A percentile compares a stretch with the other conserved stretches of the same genome.
Evolutionary conservation across 2,113 vertebrate genomes (phyloP).

Genomic region (Phalacrocorax carbo): DNA sequence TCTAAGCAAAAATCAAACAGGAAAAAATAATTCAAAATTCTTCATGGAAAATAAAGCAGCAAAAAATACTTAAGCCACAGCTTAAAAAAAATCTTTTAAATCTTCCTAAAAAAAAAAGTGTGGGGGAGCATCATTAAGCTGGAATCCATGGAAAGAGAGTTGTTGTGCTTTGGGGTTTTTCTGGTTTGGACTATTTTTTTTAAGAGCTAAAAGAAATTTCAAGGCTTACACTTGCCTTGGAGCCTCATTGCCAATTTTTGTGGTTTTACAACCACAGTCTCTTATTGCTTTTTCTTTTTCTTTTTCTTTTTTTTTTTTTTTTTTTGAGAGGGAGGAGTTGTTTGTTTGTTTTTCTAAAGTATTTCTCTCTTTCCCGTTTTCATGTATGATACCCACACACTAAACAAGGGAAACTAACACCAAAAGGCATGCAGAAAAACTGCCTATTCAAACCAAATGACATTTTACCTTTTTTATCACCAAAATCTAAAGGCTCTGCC

Average conservation of each 20-base stretch:
- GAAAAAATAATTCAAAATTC: neutral
- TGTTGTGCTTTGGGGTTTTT: conserved; percentile 41
- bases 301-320: neutral
- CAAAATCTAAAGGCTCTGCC: neutral
- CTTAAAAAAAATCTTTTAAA: conserved; percentile 14
- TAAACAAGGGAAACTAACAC: conserved; percentile 37
- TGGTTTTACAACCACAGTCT: conserved; percentile 50
- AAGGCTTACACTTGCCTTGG: conserved; percentile 59
- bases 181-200: conserved; percentile 13
- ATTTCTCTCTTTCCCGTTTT: conserved; percentile 45
- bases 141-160: conserved; percentile 43
- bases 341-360: conserved; percentile 59
- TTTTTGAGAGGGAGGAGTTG: neutral
- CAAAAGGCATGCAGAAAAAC: conserved; percentile 4
- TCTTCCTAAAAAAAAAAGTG: neutral
- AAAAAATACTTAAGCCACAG: neutral
- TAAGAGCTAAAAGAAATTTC: conserved; percentile 55
- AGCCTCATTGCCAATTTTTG: conserved; percentile 53
- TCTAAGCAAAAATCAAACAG: conserved; percentile 18
- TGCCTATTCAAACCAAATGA: neutral
- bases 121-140: neutral
- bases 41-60: neutral
- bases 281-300: neutral
- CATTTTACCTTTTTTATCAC: neutral
- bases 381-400: conserved; percentile 26